Percentiles rank a stretch among this genome's conserved stretches.
phyloP scores from a whole-genome alignment of 1,140 invertebrate species.

The Zaprionus africanus region DNA sequence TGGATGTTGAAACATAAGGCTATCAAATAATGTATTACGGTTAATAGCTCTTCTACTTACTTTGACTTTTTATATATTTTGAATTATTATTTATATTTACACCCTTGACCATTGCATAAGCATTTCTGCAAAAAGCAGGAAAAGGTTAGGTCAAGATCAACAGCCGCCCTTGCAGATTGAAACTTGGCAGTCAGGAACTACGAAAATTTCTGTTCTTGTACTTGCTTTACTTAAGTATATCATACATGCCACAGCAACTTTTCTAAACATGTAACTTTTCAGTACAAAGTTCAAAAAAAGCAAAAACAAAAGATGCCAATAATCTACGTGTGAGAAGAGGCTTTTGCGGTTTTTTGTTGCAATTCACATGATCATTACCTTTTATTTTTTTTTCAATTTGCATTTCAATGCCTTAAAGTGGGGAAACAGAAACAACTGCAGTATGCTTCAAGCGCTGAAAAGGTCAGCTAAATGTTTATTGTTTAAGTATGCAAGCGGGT shows the following conservation, averaged over 20 bases:
- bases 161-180: too few relatives aligned
- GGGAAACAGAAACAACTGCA: slow-evolving; percentile 40
- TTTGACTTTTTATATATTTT: not conserved
- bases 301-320: slow-evolving; percentile 15
- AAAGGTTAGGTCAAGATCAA: not conserved
- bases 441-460: slow-evolving; percentile 61
- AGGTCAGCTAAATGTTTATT: slow-evolving; percentile 81
- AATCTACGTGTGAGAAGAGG: slow-evolving; percentile 6
- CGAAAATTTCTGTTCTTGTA: not conserved
- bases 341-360: slow-evolving; percentile 47
- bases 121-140: too few relatives aligned
- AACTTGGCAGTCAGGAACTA: too few relatives aligned
- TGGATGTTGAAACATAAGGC: too few relatives aligned
- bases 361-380: slow-evolving; percentile 82
- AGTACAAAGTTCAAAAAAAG: slow-evolving; percentile 36
- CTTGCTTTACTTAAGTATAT: not conserved
- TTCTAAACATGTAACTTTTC: not conserved
- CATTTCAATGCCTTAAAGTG: slow-evolving; percentile 80
- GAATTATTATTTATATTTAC: not conserved
- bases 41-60: not conserved
- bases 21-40: not conserved
- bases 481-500: slow-evolving; percentile 70
- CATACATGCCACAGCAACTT: not conserved
- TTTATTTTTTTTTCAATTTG: slow-evolving; percentile 80
- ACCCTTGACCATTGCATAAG: not conserved